Evolutionary conservation across 2,888 invertebrate genomes (phyloP), one percentile per base, ranked within the genome.

Genomic region (Drosophila incognita): DNA sequence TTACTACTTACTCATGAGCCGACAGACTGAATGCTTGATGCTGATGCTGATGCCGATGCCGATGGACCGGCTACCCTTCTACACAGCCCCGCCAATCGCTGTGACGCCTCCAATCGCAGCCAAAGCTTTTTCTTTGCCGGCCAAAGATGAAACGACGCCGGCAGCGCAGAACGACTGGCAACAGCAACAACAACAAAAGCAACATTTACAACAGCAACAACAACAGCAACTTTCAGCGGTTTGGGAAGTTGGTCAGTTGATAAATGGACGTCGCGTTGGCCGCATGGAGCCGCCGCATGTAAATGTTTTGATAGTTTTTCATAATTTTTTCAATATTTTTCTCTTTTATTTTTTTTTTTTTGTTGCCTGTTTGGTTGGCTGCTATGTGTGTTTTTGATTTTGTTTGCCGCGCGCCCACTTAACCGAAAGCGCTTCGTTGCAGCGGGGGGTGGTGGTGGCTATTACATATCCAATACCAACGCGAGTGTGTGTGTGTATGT

Each of bases 271-370:
- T 52, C 78, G 90, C 77, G 74, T 80, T 85, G 81, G 88, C 82
- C 65, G 58, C 66, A 57, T 62, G 64, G 59, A 68, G 69, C 68
- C 73, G 68, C 66, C 74, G 74, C 84, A 84, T 88, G 84, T 89
- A 90, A 90, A 90, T 89, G 87, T 89, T 89, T 89, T 89, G 91
- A 90, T 90, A 83, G 91, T 90, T 83, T 82, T 89, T 82, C 89
- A 89, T 82, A 84, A 81, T 88, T 89, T 88, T 84, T 79, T 64
- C 42, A 59, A 58, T 60, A 63, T 63, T 62, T 56, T 69, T 66
- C 52, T 60, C 57, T 63, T 56, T 60, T 72, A 64, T 69, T 68
- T 60, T 42, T 54, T 36, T 29, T 67, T 52, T 76, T 62, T 54
- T 59, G 82, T 58, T 59, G 82, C 65, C 70, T 76, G 76, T 69